Evolutionary conservation across 92 coral and sea anemone species (phyloP), one percentile per base, ranked within the genome.

Genomic region (Nematostella vectensis): DNA sequence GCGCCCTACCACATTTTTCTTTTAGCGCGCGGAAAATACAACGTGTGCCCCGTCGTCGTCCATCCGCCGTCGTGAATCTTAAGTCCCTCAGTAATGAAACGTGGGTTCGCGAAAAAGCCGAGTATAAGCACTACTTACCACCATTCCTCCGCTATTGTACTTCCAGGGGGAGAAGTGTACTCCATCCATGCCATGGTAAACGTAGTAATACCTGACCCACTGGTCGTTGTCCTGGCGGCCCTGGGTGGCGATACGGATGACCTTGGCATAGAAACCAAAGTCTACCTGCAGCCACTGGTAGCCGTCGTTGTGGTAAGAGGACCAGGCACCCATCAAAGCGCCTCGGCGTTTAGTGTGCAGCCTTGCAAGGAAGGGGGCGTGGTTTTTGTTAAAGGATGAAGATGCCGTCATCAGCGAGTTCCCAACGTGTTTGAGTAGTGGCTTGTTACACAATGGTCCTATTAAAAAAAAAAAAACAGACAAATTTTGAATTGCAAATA

Each of bases 281-380:
- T 73, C 71, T 20, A 71, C 50, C 59, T 71, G 79, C 11, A 78
- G 43, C 79, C 79, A 78, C 55, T 78, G 85, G 28, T 78, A 75
- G 24, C 66, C 39, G 42, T 71, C 56, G 31, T 64, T 78, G 37
- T 51, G 37, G 16, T 27, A 6, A 3, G 76, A 57, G 11, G 65
- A 54, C 82, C 82, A 76, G 0, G 76, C 65, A 3, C 82, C 82
- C 17, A 12, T 17, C 2, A 50, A 49, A 0, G 30, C 58, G 12
- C 61, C 55, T 11, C 37, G 21, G 19, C 21, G 17, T 42, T 31
- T 56, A 3, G 19, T 59, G 67, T 68, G 4, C 8, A 76, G 40
- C n/a, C 75, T 53, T 18, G 49, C 82, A 22, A 47, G 71, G 30
- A 18, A 29, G 53, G 76, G 65, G 9, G 70, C 58, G 20, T 55